These are phyloP conservation scores for Labrus mixtus DNA, from an alignment of 2,113 vertebrate genomes.

Conservation along the genomic window DNA sequence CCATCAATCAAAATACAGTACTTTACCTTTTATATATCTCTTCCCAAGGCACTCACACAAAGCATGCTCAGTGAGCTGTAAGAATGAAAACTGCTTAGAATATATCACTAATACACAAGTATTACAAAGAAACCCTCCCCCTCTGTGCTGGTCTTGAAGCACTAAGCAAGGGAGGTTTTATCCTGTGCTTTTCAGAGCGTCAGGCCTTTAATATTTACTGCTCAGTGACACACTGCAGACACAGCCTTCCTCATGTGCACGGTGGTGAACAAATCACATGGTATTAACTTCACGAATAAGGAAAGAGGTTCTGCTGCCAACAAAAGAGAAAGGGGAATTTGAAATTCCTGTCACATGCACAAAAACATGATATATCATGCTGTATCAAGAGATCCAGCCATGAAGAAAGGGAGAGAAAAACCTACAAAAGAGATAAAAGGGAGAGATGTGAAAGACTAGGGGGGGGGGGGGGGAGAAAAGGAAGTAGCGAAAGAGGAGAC, in stretches of 20 bases:
- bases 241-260: neutral
- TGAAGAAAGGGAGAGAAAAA: neutral
- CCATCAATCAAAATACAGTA: too few species aligned
- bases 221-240: conserved; percentile 24
- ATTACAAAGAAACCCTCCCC: neutral
- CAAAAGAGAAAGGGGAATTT: neutral
- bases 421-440: neutral
- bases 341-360: neutral
- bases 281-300: conserved; percentile 7
- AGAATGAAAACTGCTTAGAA: neutral
- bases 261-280: conserved; percentile 7
- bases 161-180: neutral
- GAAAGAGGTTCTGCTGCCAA: neutral
- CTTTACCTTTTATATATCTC: conserved; percentile 8
- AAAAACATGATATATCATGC: conserved; percentile 5
- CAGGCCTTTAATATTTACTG: conserved; percentile 35
- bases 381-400: neutral
- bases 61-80: neutral
- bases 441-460: conserved; percentile 6
- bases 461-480: neutral
- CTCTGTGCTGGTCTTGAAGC: neutral
- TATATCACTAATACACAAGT: neutral
- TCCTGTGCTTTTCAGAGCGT: conserved; percentile 14
- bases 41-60: conserved; percentile 26
- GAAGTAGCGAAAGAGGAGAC: neutral